These are phyloP conservation scores for Xestoiulus laeticollis DNA, from an alignment of 2,888 invertebrate species.

Conservation along the genomic window DNA sequence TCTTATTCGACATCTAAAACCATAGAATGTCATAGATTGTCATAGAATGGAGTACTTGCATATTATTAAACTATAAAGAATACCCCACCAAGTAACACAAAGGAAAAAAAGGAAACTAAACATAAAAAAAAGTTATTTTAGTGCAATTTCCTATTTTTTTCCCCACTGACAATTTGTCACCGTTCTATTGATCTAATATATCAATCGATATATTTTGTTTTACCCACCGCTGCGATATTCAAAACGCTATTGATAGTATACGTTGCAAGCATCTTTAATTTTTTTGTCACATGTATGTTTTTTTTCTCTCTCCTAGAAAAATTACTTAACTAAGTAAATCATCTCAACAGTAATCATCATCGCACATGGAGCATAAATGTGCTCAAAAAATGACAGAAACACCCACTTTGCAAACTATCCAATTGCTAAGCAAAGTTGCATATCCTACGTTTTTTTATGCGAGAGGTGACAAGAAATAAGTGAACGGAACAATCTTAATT, in stretches of 20 bases:
- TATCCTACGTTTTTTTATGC: background rate
- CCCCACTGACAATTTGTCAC: background rate
- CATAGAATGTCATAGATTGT: too few relatives aligned
- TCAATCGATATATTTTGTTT: background rate
- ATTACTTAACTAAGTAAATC: conserved; percentile 35
- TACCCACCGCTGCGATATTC: background rate
- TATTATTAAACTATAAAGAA: too few relatives aligned
- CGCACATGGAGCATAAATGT: background rate
- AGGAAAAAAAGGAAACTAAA: too few relatives aligned
- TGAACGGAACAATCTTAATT: conserved; percentile 34
- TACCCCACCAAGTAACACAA: too few relatives aligned
- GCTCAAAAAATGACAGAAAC: background rate
- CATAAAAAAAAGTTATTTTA: background rate
- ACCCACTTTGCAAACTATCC: conserved; percentile 32
- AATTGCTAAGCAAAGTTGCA: background rate
- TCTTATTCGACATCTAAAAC: too few relatives aligned
- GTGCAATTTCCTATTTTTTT: background rate
- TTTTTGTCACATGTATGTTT: conserved; percentile 7
- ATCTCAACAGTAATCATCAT: background rate
- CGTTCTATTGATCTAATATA: background rate
- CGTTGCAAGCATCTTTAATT: background rate
- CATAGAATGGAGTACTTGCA: background rate
- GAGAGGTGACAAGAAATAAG: background rate
- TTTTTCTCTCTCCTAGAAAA: background rate
- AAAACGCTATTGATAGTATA: background rate